Percentiles rank a stretch among this genome's conserved stretches.
phyloP scores from a whole-genome alignment of 2,888 invertebrate genomes.

The Ethmia dodecea region DNA sequence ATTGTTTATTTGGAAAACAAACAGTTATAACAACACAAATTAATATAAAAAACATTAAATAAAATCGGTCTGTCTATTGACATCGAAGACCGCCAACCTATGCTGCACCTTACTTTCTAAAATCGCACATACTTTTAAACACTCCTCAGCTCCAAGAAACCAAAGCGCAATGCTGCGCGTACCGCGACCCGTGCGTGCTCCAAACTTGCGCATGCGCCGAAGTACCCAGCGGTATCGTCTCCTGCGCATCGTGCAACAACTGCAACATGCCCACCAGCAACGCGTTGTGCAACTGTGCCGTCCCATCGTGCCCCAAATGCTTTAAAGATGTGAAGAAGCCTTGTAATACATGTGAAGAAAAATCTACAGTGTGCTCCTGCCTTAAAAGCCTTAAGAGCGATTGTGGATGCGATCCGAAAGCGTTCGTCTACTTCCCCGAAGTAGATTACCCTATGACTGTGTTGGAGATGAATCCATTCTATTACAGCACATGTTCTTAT shows the following conservation, averaged over 20 bases:
- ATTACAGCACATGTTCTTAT: constrained; percentile 26
- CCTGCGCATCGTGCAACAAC: constrained; percentile 19
- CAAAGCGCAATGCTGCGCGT: constrained; percentile 31
- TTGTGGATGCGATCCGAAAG: constrained; percentile 14
- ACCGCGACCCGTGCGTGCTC: constrained; percentile 21
- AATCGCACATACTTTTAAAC: too few species aligned
- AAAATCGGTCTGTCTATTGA: too few species aligned
- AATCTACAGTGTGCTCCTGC: constrained; percentile 23
- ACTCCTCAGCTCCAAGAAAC: constrained; percentile 27
- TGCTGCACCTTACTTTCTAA: too few species aligned
- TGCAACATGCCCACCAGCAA: constrained; percentile 10
- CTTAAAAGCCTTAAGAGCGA: constrained; percentile 8
- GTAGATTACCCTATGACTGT: constrained; percentile 42
- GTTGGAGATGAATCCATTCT: constrained; percentile 38
- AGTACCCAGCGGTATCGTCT: constrained; percentile 15
- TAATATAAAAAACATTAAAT: too few species aligned
- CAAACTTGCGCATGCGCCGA: constrained; percentile 20
- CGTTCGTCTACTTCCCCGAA: constrained; percentile 44
- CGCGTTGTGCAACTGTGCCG: constrained; percentile 8
- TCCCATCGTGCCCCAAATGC: constrained; percentile 22
- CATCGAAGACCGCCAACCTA: too few species aligned
- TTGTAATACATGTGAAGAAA: constrained; percentile 23
- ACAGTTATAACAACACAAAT: too few species aligned
- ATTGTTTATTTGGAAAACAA: too few species aligned
- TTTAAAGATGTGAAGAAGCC: constrained; percentile 26